phyloP scores from a whole-genome alignment of 2,888 invertebrate species.

The Magallana nippona region DNA sequence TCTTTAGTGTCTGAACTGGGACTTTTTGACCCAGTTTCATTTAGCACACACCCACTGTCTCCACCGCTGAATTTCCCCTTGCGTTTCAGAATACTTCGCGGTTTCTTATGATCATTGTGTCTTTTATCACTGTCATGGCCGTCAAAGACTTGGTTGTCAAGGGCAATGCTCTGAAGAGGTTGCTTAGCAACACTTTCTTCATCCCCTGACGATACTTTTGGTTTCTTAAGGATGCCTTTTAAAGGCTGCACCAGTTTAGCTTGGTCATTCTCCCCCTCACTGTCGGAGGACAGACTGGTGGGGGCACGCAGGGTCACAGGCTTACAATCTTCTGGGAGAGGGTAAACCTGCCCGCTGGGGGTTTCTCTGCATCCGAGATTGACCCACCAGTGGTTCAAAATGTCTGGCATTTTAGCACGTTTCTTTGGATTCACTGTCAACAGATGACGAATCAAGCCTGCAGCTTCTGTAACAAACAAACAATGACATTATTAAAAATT shows the following conservation, averaged over 20 bases:
- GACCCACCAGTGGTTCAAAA: conserved; percentile 98
- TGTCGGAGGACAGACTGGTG: conserved; percentile 63
- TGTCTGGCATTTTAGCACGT: conserved; percentile 94
- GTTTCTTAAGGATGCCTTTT: conserved; percentile 66
- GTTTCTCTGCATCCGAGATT: conserved; percentile 82
- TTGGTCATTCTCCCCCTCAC: conserved; percentile 63
- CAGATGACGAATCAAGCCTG: conserved; percentile 95
- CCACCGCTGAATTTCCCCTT: conserved; percentile 71
- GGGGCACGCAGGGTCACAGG: conserved; percentile 58
- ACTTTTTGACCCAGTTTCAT: conserved; percentile 57
- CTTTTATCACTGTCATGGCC: conserved; percentile 26
- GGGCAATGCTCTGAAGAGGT: conserved; percentile 32
- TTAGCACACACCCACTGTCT: conserved; percentile 71
- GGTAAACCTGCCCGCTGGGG: conserved; percentile 68
- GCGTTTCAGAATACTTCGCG: conserved; percentile 73
- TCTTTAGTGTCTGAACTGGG: conserved; percentile 50
- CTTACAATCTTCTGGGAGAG: conserved; percentile 60
- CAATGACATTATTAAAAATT: conserved; percentile 1
- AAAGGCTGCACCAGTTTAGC: conserved; percentile 58
- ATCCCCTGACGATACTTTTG: conserved; percentile 52
- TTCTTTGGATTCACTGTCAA: conserved; percentile 93
- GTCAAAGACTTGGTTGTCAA: conserved; percentile 32
- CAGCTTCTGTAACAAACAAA: conserved; percentile 86
- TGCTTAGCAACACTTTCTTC: conserved; percentile 41
- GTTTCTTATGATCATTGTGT: not conserved